Conservation (phyloP, 2,797 vertebrate species). For the Brotula barbata region DNA sequence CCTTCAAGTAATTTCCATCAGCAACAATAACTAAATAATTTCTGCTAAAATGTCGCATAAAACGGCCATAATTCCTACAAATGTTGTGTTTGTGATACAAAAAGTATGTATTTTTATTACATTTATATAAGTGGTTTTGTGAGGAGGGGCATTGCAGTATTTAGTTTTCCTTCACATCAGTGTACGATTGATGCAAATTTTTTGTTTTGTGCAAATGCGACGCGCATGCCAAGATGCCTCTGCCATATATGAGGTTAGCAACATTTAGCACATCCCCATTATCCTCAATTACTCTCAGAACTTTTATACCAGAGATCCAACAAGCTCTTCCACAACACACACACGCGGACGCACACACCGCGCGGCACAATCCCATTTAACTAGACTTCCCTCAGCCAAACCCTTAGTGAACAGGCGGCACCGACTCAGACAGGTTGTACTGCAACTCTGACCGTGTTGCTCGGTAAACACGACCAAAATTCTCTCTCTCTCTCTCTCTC, state of each 20-base stretch:
- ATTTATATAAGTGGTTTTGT: no score
- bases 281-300: constrained; percentile 6
- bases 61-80: no score
- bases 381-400: constrained; percentile 42
- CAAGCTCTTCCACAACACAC: background rate
- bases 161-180: no score
- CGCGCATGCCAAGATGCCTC: background rate
- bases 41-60: no score
- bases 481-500: background rate
- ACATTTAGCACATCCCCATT: constrained; percentile 1
- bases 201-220: constrained; percentile 8
- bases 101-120: no score
- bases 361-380: constrained; percentile 24
- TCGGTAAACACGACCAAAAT: constrained; percentile 36
- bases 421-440: constrained; percentile 38
- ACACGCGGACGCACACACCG: constrained; percentile 1
- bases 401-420: constrained; percentile 33
- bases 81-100: no score
- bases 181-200: background rate
- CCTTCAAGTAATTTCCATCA: no score
- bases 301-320: constrained; percentile 12
- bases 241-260: background rate
- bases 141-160: no score
- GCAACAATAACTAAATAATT: no score
- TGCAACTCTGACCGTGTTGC: constrained; percentile 28